Conservation (phyloP, 2,113 vertebrate genomes). For the Alectura lathami region DNA sequence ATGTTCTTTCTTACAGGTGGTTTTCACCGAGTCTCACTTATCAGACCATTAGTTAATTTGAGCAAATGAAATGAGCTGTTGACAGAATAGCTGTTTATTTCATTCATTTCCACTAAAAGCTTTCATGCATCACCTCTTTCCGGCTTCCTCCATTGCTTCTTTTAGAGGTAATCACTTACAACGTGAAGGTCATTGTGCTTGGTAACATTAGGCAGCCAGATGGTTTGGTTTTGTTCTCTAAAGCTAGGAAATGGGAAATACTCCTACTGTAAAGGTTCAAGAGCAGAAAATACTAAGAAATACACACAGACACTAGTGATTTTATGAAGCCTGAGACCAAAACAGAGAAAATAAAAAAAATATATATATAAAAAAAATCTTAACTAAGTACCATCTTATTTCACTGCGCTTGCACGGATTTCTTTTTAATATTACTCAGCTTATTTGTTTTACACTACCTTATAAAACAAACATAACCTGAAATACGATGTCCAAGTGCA, state of each 20-base stretch:
- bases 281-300: background rate
- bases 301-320: background rate
- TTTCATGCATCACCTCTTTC: background rate
- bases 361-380: too few species aligned
- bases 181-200: background rate
- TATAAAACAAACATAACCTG: background rate
- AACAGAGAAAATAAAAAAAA: background rate
- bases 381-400: background rate
- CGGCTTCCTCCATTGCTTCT: background rate
- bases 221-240: background rate
- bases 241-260: conserved; percentile 2
- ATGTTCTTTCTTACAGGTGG: background rate
- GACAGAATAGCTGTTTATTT: conserved; percentile 38
- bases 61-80: conserved; percentile 23
- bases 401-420: background rate
- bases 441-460: background rate
- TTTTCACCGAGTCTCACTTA: conserved; percentile 8
- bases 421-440: background rate
- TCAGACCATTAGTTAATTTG: background rate
- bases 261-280: background rate
- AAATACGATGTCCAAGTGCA: background rate
- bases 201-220: conserved; percentile 31
- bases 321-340: background rate
- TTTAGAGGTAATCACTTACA: background rate
- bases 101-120: conserved; percentile 4